Base-by-base conservation (phyloP, 2,113 vertebrate species). In the Neotoma lepida region DNA sequence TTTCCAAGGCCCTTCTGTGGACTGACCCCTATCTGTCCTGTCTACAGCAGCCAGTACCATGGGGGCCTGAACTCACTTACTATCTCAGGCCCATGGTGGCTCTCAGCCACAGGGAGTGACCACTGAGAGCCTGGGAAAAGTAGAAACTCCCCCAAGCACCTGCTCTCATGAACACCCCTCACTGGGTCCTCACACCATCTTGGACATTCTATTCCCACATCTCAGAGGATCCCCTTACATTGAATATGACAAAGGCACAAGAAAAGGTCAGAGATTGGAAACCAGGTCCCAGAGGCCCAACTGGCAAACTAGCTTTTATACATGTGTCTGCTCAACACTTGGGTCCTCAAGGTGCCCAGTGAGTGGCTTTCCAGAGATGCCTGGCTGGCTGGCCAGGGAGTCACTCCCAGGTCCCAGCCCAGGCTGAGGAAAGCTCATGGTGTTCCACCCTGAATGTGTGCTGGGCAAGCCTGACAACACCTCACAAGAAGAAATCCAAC, bases 171-270 rank as follows among this genome's bases (percentile, higher is more conserved):
- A 41, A 49, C 6, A 22, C 66, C 8, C 2, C 26, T 68, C 54
- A 14, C 44, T 17, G 4, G 9, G 7, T 2, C 54, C 33, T 61
- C 39, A 1, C 2, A 0, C 3, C 0, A 9, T 33, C 61, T 30
- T 4, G 1, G 44, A 17, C 22, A 17, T 0, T 30, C 20, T 3
- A 0, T 3, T 64, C 9, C 76, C 3, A 0, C 17, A 81, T 88
- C 24, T 4, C 49, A 17, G 26, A 49, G 56, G 39, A 30, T 4
- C 44, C 20, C 3, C 54, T 13, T 3, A 15, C 44, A 39, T 22
- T 0, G 6, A 82, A 49, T 33, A 2, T 15, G 63, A 9, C 0
- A 0, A 70, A 77, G 24, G 8, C 18, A 14, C 58, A 81, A 8
- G 4, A 2, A 41, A 24, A 33, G 30, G 58, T 30, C 6, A n/a